phyloP scores from a whole-genome alignment of 2,797 vertebrate species.

The Phylloscopus collybita region DNA sequence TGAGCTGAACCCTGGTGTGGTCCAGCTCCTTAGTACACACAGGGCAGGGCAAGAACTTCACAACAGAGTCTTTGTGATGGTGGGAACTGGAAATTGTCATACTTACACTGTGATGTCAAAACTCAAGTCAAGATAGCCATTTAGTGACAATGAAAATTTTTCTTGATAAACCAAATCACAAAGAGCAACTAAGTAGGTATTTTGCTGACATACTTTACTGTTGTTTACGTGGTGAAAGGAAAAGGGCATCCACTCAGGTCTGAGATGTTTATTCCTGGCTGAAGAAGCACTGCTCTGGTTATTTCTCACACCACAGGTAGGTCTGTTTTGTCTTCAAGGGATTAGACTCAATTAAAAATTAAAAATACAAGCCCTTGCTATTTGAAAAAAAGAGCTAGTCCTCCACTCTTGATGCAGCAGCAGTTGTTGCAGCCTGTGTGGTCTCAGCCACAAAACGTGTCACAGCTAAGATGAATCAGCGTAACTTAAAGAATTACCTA shows the following conservation, averaged over 20 bases:
- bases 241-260: background rate
- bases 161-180: background rate
- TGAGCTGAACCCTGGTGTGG: background rate
- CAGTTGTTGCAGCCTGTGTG: background rate
- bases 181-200: background rate
- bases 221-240: background rate
- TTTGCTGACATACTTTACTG: background rate
- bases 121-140: background rate
- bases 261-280: background rate
- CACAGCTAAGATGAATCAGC: background rate
- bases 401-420: background rate
- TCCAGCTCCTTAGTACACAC: background rate
- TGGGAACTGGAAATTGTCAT: background rate
- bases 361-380: background rate
- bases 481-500: background rate
- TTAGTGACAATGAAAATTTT: background rate
- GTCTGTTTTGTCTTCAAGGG: background rate
- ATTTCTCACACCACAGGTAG: background rate
- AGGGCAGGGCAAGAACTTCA: background rate
- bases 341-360: background rate
- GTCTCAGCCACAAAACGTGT: background rate
- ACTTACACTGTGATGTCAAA: background rate
- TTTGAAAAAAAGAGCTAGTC: background rate
- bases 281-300: background rate
- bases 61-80: background rate